Evolutionary conservation across 2,113 vertebrate genomes (phyloP).

Genomic region (Motacilla tschutschensis): DNA sequence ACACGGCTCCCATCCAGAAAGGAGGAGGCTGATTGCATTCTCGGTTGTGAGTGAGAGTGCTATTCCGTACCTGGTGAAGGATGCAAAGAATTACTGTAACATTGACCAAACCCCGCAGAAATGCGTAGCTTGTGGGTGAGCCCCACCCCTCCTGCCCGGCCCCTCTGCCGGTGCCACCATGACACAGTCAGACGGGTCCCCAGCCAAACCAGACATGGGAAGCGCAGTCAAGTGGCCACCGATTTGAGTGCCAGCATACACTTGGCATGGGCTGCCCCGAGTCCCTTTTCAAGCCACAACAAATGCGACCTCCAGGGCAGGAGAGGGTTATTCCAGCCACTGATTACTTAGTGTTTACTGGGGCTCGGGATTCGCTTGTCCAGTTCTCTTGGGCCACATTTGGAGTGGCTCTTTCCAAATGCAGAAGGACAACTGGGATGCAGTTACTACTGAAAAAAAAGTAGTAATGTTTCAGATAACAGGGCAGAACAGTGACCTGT

Average conservation of each 20-base stretch:
- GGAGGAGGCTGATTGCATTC: neutral
- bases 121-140: neutral
- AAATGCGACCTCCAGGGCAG: neutral
- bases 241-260: neutral
- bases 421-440: neutral
- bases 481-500: neutral
- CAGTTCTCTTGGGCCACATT: neutral
- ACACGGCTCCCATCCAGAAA: neutral
- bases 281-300: neutral
- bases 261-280: neutral
- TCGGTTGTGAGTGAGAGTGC: neutral
- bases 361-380: neutral
- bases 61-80: neutral
- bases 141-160: too few relatives aligned
- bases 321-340: neutral
- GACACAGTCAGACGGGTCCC: neutral
- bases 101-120: neutral
- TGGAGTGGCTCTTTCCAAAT: neutral
- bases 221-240: rapidly evolving
- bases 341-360: neutral
- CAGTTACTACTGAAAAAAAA: neutral
- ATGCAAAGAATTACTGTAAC: neutral
- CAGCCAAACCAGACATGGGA: neutral
- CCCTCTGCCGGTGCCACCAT: neutral
- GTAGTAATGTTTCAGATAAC: neutral